Base-by-base conservation (phyloP, 2,113 vertebrate genomes). In the Pachypanchax playfairii region DNA sequence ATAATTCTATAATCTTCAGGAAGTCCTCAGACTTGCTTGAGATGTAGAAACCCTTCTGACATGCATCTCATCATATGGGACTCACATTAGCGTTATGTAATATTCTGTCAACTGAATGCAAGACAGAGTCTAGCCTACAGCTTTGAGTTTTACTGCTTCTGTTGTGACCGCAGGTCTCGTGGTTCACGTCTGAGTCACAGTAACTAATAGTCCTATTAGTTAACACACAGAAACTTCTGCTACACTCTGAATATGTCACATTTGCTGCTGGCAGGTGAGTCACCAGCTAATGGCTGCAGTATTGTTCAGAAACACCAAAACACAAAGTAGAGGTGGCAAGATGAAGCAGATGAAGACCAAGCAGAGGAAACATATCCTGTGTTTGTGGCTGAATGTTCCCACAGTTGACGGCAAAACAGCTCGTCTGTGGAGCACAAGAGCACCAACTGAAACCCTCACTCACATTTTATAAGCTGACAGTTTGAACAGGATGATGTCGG, bases 241-340 rank as follows among this genome's bases (percentile, higher is more conserved):
- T 33, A 31, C 65, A 48, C 64, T 63, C 51, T 29, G 56, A 77
- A 59, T 36, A 25, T 1, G 11, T 15, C 35, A 56, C 44, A 26
- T 62, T 62, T 10, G 29, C 59, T 36, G 56, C 59, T 52, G 29
- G 54, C 54, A 75, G 50, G 55, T 83, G 79, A 81, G 75, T 84
- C 87, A 78, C 51, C 38, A 28, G 46, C 62, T 81, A 80, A 79
- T 62, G 60, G 70, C 29, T 73, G 18, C 55, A 77, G n/a, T 70
- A 79, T 86, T 76, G 77, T 84, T 86, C 74, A 86, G 36, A 65
- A 41, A 71, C 55, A 65, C 33, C 44, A 63, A 29, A 17, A 17
- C 31, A 18, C 31, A 18, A 35, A 65, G 57, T 12, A 0, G 28
- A 54, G 48, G 48, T 43, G n/a, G 26, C n/a, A n/a, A 68, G 71